phyloP scores from a whole-genome alignment of 2,888 invertebrate species.

The Tetranychus truncatus region DNA sequence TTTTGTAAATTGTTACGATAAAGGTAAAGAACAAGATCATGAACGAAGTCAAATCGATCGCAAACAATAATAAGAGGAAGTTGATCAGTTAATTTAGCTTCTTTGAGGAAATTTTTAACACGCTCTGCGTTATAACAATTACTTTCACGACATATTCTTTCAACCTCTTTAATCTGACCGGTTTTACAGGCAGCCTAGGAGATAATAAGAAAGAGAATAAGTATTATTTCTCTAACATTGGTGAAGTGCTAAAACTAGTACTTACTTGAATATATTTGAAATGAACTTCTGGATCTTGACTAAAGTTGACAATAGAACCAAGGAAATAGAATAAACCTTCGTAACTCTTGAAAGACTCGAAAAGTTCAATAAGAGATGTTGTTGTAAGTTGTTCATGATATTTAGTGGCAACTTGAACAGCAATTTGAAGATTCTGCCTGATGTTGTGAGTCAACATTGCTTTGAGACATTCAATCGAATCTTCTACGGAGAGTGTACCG shows the following conservation, averaged over 20 bases:
- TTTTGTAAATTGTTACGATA: conserved; percentile 96
- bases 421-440: conserved; percentile 49
- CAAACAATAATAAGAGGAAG: conserved; percentile 98
- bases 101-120: conserved; percentile 98
- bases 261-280: conserved; percentile 92
- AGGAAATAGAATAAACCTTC: conserved; percentile 95
- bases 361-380: conserved; percentile 83
- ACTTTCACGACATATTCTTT: conserved; percentile 92
- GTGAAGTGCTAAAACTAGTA: conserved; percentile 90
- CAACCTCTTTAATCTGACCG: conserved; percentile 98
- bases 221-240: conserved; percentile 34
- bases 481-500: conserved; percentile 92
- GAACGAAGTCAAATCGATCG: conserved; percentile 97
- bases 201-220: conserved; percentile 45
- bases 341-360: conserved; percentile 97
- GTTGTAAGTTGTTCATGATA: conserved; percentile 97
- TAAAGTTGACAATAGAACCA: conserved; percentile 99
- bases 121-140: conserved; percentile 97
- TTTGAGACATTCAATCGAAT: conserved; percentile 82
- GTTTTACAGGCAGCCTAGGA: conserved; percentile 90
- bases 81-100: conserved; percentile 95
- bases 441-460: conserved; percentile 97
- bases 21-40: conserved; percentile 88
- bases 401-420: conserved; percentile 96
- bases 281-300: conserved; percentile 96